Evolutionary conservation across 1,140 invertebrate genomes (phyloP).

Genomic region (Dreissena rostriformis): DNA sequence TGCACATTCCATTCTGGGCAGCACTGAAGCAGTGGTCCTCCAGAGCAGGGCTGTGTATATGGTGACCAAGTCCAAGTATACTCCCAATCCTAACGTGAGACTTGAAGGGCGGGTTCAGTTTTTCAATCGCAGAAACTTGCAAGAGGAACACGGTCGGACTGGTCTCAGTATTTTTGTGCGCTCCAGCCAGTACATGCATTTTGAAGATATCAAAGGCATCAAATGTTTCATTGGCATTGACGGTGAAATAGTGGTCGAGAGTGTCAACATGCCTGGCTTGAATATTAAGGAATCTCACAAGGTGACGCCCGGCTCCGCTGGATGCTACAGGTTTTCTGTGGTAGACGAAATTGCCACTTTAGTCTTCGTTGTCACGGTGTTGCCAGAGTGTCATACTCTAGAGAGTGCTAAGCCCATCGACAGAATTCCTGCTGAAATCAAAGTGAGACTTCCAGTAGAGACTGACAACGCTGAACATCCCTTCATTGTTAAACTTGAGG

Average conservation of each 20-base stretch:
- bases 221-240: slow-evolving; percentile 74
- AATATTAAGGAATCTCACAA: slow-evolving; percentile 62
- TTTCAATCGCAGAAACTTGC: slow-evolving; percentile 67
- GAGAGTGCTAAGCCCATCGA: slow-evolving; percentile 66
- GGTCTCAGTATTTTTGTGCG: slow-evolving; percentile 75
- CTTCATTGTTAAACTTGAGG: slow-evolving; percentile 74
- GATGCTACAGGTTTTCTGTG: slow-evolving; percentile 74
- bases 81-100: slow-evolving; percentile 61
- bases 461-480: slow-evolving; percentile 69
- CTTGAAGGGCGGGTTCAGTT: slow-evolving; percentile 74
- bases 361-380: slow-evolving; percentile 65
- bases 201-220: slow-evolving; percentile 75
- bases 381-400: slow-evolving; percentile 73
- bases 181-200: slow-evolving; percentile 67
- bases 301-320: slow-evolving; percentile 70
- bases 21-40: slow-evolving; percentile 74
- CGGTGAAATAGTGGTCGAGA: slow-evolving; percentile 70
- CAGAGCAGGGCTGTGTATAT: slow-evolving; percentile 72
- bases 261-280: slow-evolving; percentile 59
- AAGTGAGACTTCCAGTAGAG: slow-evolving; percentile 61
- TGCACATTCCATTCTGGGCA: slow-evolving; percentile 73
- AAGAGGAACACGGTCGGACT: slow-evolving; percentile 63
- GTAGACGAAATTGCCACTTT: slow-evolving; percentile 66
- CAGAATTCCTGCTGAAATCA: slow-evolving; percentile 60
- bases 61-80: slow-evolving; percentile 70